Conservation (phyloP, 2,888 invertebrate species). For the Mayetiola destructor region DNA sequence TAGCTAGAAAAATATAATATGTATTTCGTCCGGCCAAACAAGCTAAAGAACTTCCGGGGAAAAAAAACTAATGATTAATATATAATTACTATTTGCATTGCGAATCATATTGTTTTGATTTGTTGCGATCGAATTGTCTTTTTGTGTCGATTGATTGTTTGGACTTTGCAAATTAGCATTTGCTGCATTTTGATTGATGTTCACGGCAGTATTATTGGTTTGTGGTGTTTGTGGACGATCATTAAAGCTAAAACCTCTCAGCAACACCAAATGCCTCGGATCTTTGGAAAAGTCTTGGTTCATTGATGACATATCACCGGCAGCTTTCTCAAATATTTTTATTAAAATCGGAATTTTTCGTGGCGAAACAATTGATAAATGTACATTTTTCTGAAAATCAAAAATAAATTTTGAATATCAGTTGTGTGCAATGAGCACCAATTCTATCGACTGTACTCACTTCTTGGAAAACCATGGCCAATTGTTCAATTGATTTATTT, state of each 20-base stretch:
- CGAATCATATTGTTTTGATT: slow-evolving; percentile 2
- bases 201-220: slow-evolving; percentile 20
- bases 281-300: slow-evolving; percentile 87
- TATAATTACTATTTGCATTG: background rate
- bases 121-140: background rate
- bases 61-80: background rate
- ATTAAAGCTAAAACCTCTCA: slow-evolving; percentile 50
- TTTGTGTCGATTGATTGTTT: background rate
- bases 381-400: slow-evolving; percentile 52
- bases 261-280: slow-evolving; percentile 61
- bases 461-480: slow-evolving; percentile 64
- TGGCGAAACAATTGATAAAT: slow-evolving; percentile 77
- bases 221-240: slow-evolving; percentile 52
- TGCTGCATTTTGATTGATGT: background rate
- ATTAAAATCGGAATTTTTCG: slow-evolving; percentile 74
- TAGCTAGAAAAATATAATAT: background rate
- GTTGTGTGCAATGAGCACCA: background rate
- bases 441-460: slow-evolving; percentile 29
- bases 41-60: background rate
- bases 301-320: slow-evolving; percentile 64
- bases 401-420: background rate
- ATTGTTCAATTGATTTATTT: slow-evolving; percentile 70
- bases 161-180: slow-evolving; percentile 24
- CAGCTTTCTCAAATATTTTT: slow-evolving; percentile 79
- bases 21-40: background rate